Base-by-base conservation (phyloP, 2,797 vertebrate genomes). In the Hozukius guyotensis region DNA sequence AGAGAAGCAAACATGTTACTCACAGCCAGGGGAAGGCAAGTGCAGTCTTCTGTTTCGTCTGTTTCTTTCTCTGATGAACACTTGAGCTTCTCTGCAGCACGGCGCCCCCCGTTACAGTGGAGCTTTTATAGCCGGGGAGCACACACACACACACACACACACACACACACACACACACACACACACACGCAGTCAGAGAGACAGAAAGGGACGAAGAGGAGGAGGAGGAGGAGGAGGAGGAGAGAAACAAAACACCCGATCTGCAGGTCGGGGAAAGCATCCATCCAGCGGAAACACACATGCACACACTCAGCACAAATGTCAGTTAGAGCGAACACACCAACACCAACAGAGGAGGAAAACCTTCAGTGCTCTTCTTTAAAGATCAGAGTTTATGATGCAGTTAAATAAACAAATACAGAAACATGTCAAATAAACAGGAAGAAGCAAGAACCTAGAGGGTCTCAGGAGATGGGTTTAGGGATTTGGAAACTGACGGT, bases 251-350 rank as follows among this genome's bases (percentile, higher is more conserved):
- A 86, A 63, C 74, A 71, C 65, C 53, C 36, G 5, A 10, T 68
- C 42, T 80, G 85, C 56, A 46, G 46, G 52, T 32, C 38, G 68
- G 69, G 60, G 69, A 63, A 69, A 70, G 72, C 36, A 66, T 66
- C 46, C 42, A 77, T 69, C 57, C 56, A 89, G 87, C 86, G 89
- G 74, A 89, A 78, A 31, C 70, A 71, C 78, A 79, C 76, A 84
- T 65, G 57, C 18, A 82, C 74, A 75, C 75, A 73, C 78, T 92
- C 91, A 88, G 92, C 87, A 91, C 55, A 83, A 90, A 85, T 62
- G 34, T 60, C 57, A 18, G 27, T 27, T 2, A 32, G 57, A 72
- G 59, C 52, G 60, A 75, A 77, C 34, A 52, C 61, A 74, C 68
- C 18, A 72, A 29, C 34, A 36, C 2, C 63, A 72, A 16, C 53